Evolutionary conservation across 2,113 vertebrate species (phyloP).

Genomic region (Takifugu bimaculatus): DNA sequence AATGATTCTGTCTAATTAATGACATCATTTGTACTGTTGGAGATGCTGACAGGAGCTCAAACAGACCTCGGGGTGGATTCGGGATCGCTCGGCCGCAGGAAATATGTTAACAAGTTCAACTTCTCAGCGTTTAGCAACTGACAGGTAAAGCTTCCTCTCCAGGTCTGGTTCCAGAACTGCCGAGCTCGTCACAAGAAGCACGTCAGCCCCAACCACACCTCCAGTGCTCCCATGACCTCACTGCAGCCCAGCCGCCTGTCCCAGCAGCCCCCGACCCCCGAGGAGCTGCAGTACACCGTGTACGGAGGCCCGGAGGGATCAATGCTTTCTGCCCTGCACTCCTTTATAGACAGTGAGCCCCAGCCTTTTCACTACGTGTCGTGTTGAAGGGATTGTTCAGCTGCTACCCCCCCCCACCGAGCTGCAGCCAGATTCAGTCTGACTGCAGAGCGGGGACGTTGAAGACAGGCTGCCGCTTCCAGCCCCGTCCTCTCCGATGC

Average conservation of each 20-base stretch:
- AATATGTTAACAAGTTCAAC: background rate
- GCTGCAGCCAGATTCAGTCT: too few species aligned
- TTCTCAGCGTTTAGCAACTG: background rate
- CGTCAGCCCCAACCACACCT: slow-evolving; percentile 85
- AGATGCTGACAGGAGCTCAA: background rate
- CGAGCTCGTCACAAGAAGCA: slow-evolving; percentile 96
- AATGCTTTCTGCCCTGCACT: slow-evolving; percentile 87
- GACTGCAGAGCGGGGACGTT: too few species aligned
- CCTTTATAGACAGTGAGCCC: slow-evolving; percentile 89
- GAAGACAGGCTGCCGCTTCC: too few species aligned
- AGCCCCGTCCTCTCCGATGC: too few species aligned
- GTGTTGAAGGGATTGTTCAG: background rate
- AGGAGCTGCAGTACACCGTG: slow-evolving; percentile 87
- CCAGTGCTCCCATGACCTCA: slow-evolving; percentile 77
- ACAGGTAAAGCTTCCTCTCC: background rate
- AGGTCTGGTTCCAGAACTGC: slow-evolving; percentile 99
- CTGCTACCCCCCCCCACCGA: too few species aligned
- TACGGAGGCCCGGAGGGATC: slow-evolving; percentile 85
- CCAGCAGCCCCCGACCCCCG: slow-evolving; percentile 81
- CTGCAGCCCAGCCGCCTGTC: slow-evolving; percentile 82
- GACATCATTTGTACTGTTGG: background rate
- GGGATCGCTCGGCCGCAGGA: background rate
- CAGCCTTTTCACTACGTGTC: slow-evolving; percentile 3
- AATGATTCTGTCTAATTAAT: background rate
- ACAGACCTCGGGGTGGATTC: background rate